A percentile compares a stretch with the other conserved stretches of the same genome.
phyloP scores from a whole-genome alignment of 2,797 vertebrate species.

The Harpagifer antarcticus region DNA sequence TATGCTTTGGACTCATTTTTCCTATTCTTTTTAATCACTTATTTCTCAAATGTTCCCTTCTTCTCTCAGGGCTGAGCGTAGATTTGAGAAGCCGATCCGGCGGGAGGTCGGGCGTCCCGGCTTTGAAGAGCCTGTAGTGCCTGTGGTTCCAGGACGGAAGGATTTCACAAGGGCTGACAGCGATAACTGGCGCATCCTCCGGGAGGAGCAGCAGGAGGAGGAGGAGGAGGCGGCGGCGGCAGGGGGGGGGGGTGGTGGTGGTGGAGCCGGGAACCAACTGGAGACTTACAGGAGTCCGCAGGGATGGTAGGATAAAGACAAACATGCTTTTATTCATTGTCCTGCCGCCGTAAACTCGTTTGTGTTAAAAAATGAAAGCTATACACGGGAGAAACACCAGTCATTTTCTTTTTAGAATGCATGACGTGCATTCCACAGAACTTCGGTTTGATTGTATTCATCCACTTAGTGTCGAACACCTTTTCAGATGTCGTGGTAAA shows the following conservation, averaged over 20 bases:
- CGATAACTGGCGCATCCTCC: constrained; percentile 93
- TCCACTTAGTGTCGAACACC: not conserved
- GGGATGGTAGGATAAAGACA: constrained; percentile 81
- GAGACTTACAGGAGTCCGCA: constrained; percentile 84
- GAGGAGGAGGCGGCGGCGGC: constrained; percentile 67
- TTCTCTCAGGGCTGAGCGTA: constrained; percentile 87
- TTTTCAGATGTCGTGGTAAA: not conserved
- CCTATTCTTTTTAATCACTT: constrained; percentile 13
- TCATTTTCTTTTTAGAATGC: not conserved
- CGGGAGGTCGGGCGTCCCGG: constrained; percentile 89
- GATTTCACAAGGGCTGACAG: constrained; percentile 95
- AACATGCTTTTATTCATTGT: not conserved
- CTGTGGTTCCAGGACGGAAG: constrained; percentile 81
- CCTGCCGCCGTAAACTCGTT: not conserved
- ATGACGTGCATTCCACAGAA: not conserved
- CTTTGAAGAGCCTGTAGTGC: constrained; percentile 86
- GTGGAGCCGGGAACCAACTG: constrained; percentile 83
- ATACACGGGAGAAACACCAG: not conserved
- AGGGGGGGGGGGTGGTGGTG: constrained; percentile 26
- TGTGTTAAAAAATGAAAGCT: not conserved
- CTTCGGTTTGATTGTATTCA: not conserved
- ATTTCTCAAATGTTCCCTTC: constrained; percentile 32
- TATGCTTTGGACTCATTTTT: not conserved
- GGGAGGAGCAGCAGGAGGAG: constrained; percentile 91
- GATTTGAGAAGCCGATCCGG: constrained; percentile 92